A percentile compares a stretch with the other conserved stretches of the same genome.
Conservation (phyloP, 1,140 invertebrate species). For the Caenorhabditis brenneri region DNA sequence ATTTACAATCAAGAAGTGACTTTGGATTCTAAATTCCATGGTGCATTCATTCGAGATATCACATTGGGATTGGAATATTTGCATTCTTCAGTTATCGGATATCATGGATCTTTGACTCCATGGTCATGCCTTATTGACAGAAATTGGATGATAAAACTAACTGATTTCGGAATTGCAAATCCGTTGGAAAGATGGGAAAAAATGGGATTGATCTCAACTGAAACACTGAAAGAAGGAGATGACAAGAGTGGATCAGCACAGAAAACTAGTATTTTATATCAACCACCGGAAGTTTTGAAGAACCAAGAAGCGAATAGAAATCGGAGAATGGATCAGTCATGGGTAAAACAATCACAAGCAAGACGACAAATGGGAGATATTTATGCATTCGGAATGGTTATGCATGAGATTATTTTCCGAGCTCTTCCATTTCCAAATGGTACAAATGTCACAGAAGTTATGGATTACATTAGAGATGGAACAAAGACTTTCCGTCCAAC, state of each 20-base stretch:
- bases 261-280: constrained; percentile 64
- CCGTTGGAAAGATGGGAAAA: constrained; percentile 69
- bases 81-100: constrained; percentile 66
- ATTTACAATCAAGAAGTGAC: constrained; percentile 68
- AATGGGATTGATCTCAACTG: constrained; percentile 62
- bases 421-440: constrained; percentile 65
- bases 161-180: constrained; percentile 68
- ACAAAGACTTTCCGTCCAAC: constrained; percentile 62
- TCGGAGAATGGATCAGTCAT: constrained; percentile 63
- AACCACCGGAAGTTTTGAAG: constrained; percentile 67
- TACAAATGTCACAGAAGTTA: constrained; percentile 61
- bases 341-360: constrained; percentile 64
- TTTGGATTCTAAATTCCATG: constrained; percentile 68
- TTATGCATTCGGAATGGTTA: constrained; percentile 69
- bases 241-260: constrained; percentile 65
- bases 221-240: constrained; percentile 67
- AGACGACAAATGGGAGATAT: constrained; percentile 61
- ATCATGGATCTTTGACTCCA: constrained; percentile 68
- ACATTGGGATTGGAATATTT: constrained; percentile 69
- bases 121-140: constrained; percentile 70
- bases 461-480: constrained; percentile 67
- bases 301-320: constrained; percentile 64
- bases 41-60: constrained; percentile 69
- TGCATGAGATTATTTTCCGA: constrained; percentile 70
- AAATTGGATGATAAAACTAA: constrained; percentile 71